phyloP scores from a whole-genome alignment of 2,797 vertebrate genomes.

The Mormyrus hasselquistii region DNA sequence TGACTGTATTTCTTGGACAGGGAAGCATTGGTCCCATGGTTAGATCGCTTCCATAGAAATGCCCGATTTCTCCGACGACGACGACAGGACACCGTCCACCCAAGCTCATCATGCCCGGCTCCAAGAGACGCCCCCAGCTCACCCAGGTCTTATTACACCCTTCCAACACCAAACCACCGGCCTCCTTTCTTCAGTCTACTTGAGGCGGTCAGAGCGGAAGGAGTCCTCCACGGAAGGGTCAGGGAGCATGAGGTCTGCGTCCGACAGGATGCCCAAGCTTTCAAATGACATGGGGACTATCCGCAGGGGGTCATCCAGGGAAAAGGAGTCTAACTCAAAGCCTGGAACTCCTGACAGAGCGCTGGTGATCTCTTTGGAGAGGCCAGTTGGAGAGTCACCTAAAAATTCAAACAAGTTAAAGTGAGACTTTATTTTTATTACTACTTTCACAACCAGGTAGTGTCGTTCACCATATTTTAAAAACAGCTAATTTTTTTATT shows the following conservation, averaged over 20 bases:
- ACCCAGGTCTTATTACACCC: neutral
- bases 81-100: neutral
- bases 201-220: conserved; percentile 81
- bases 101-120: conserved; percentile 4
- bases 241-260: conserved; percentile 78
- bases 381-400: conserved; percentile 78
- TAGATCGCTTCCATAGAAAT: conserved; percentile 24
- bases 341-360: conserved; percentile 81
- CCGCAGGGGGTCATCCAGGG: conserved; percentile 74
- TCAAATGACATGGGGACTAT: conserved; percentile 81
- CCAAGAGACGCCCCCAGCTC: neutral
- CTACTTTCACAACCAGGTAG: neutral
- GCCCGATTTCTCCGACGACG: neutral
- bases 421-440: neutral
- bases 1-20: conserved; percentile 6
- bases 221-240: conserved; percentile 86
- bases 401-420: conserved; percentile 1
- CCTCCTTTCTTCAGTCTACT: conserved; percentile 46
- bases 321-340: conserved; percentile 76
- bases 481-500: neutral
- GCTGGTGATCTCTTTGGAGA: conserved; percentile 83
- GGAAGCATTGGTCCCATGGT: conserved; percentile 28
- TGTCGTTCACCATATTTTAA: neutral
- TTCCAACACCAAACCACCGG: neutral
- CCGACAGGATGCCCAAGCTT: conserved; percentile 73